phyloP scores from a whole-genome alignment of 2,888 invertebrate species.

The Acanthoscelides obtectus region DNA sequence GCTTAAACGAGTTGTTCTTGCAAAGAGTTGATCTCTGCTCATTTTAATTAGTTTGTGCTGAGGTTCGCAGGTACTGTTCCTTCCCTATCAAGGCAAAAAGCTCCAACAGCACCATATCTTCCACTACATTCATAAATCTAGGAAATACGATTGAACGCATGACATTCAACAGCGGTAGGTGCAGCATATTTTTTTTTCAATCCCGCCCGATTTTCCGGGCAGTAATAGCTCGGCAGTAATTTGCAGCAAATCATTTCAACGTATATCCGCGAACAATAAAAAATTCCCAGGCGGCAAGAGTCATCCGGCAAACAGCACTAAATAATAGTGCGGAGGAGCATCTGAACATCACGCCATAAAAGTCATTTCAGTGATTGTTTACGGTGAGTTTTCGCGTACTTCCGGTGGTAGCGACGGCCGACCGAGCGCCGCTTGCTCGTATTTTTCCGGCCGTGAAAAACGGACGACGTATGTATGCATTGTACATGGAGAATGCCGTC shows the following conservation, averaged over 20 bases:
- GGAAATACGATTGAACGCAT: too few species aligned
- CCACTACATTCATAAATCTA: too few species aligned
- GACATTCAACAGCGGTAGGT: too few species aligned
- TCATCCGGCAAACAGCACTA: not conserved
- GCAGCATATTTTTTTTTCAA: not conserved
- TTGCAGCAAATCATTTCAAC: not conserved
- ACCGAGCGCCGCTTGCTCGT: not conserved
- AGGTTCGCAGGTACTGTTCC: too few species aligned
- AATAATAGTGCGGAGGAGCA: not conserved
- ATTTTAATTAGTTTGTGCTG: too few species aligned
- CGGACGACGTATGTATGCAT: not conserved
- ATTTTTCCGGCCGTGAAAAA: not conserved
- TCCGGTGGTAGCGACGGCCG: not conserved
- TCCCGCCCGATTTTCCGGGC: not conserved
- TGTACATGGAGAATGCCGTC: not conserved
- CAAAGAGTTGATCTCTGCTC: too few species aligned
- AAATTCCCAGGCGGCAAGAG: not conserved
- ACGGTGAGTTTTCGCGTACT: not conserved
- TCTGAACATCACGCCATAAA: not conserved
- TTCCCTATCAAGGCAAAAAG: too few species aligned
- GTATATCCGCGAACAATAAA: not conserved
- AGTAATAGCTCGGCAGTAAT: not conserved
- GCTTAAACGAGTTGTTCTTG: too few species aligned
- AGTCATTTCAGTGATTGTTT: not conserved
- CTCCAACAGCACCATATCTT: too few species aligned